Evolutionary conservation across 2,113 vertebrate genomes (phyloP).

Genomic region (Stegostoma tigrinum): DNA sequence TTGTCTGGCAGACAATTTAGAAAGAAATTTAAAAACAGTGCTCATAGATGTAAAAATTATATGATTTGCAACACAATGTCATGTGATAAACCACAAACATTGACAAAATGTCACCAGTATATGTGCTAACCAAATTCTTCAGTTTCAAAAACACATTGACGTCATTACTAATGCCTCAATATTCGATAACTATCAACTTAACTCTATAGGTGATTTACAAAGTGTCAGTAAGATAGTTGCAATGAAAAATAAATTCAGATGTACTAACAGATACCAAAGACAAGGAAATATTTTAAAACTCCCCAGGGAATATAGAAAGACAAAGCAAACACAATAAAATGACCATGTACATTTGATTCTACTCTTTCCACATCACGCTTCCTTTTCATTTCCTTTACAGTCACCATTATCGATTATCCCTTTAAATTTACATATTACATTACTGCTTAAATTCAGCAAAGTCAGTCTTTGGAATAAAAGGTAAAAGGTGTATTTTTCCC

Average conservation of each 20-base stretch:
- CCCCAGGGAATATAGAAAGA: not conserved
- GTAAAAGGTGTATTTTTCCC: not conserved
- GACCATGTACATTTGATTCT: not conserved
- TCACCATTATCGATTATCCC: not conserved
- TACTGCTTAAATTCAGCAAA: not conserved
- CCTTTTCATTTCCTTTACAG: not conserved
- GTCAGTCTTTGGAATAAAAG: not conserved
- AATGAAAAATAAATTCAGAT: not conserved
- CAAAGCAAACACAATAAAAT: not conserved
- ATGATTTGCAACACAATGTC: not conserved
- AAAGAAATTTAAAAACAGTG: not conserved
- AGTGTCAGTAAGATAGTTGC: not conserved
- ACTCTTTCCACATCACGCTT: constrained; percentile 3
- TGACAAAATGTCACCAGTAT: not conserved
- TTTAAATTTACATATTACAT: not conserved
- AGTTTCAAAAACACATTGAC: not conserved
- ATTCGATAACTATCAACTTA: not conserved
- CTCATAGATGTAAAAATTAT: not conserved
- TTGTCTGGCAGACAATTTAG: not conserved
- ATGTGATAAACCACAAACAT: not conserved
- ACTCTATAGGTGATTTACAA: not conserved
- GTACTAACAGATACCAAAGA: not conserved
- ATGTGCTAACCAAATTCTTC: not conserved
- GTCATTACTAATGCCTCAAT: not conserved
- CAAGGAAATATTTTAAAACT: not conserved